Evolutionary conservation across 1,140 invertebrate genomes (phyloP), one percentile per base, ranked within the genome.

Genomic region (Psilanteris sp.): DNA sequence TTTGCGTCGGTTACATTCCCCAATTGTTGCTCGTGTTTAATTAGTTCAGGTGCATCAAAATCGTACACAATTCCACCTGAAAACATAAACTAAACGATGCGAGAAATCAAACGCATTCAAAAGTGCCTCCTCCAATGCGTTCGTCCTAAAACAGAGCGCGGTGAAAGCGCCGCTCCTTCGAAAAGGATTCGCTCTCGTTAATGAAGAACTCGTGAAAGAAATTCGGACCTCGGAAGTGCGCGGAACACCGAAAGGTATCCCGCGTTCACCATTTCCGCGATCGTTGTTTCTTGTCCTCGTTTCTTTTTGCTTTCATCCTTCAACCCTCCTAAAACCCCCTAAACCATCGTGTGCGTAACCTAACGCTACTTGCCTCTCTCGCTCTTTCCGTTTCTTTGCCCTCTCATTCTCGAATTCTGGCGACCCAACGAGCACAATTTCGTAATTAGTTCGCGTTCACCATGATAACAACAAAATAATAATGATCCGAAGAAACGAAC

Each of bases 301-400:
- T n/a, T n/a, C n/a, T n/a, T n/a, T n/a, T n/a, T n/a, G n/a, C 31
- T 3, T 13, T 5, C 1, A 4, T 37, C 10, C 24, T 29, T 27
- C 20, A 37, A 36, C 27, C 34, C 2, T 9, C 10, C 11, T 6
- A 11, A 13, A 32, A 27, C 2, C 20, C 24, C 43, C 55, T 61
- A 61, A 10, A 61, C 26, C 24, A 29, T 9, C 22, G 4, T 26
- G 9, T 10, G 1, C 8, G 22, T 32, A 48, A 29, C 37, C 62
- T 55, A 46, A 67, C 34, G 4, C 50, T 57, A 68, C 64, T 68
- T 68, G 64, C 64, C 64, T 68, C 52, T 46, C 14, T 46, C n/a
- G n/a, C n/a, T n/a, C n/a, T n/a, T n/a, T n/a, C n/a, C n/a, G n/a
- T n/a, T n/a, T n/a, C n/a, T 18, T 2, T 9, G 13, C 29, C 14